Base-by-base conservation (phyloP, 2,113 vertebrate genomes). In the Phalacrocorax carbo region DNA sequence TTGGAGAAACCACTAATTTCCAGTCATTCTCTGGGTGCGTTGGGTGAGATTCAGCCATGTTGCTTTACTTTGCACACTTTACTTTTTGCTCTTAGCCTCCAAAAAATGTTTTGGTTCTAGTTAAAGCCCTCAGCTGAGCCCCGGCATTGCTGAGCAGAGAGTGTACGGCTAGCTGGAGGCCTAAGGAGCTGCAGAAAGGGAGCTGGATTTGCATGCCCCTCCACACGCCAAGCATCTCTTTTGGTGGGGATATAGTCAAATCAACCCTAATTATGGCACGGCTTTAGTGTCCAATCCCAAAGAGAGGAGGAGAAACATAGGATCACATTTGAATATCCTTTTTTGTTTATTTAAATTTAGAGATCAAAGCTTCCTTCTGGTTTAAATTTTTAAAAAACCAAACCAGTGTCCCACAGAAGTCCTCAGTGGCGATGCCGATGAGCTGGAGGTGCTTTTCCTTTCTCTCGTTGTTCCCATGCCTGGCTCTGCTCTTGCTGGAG, bases 341-440 rank as follows among this genome's bases (percentile, higher is more conserved):
- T 78, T 86, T 72, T 83, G 71, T 69, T 68, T 86, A 94, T 96
- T 96, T 38, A 89, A 91, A 95, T 94, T 9, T 26, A 7, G 81
- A 51, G 89, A 58, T 85, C 89, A 89, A 93, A 87, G 86, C 91
- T 65, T 69, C 23, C 25, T 83, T 4, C 32, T 49, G 32, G 42
- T 71, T 78, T 72, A 55, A 73, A 42, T 32, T 51, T 51, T 15
- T 10, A 54, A 32, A 60, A 6, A 64, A 23, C 9, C 14, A 18
- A 44, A 34, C 4, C 23, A 8, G 17, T 23, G 10, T 4, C 9
- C 44, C 38, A 8, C 26, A 32, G n/a, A 40, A 66, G 29, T 23
- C 27, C 64, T 84, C 23, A 1, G 20, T 4, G 34, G 40, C 29
- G 36, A 5, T 62, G 52, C 65, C 42, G 55, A 6, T 26, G 48